phyloP scores from a whole-genome alignment of 2,797 vertebrate species.

The Simalia tracyae region DNA sequence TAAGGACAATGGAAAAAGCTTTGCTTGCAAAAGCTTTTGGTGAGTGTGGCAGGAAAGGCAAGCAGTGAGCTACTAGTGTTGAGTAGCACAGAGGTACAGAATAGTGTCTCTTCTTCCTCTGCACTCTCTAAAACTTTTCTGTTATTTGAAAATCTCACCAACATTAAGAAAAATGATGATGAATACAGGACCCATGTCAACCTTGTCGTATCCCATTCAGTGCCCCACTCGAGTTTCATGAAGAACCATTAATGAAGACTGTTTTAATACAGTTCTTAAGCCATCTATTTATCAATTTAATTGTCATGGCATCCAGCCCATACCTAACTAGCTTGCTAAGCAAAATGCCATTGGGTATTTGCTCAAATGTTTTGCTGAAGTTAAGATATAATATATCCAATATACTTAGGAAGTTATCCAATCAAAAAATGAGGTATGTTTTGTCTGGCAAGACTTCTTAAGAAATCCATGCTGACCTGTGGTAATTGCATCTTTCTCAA shows the following conservation, averaged over 20 bases:
- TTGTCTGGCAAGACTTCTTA: neutral
- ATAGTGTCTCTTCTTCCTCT: neutral
- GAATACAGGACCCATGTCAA: neutral
- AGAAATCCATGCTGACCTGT: neutral
- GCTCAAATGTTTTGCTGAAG: neutral
- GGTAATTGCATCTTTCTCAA: neutral
- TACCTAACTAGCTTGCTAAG: neutral
- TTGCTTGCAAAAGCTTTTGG: neutral
- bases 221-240: neutral
- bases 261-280: neutral
- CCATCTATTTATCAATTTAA: neutral
- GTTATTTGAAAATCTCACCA: neutral
- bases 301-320: neutral
- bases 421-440: neutral
- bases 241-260: neutral
- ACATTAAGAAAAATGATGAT: neutral
- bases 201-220: neutral
- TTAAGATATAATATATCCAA: neutral
- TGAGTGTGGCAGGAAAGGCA: neutral
- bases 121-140: neutral
- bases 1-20: neutral
- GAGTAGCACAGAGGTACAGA: neutral
- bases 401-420: neutral
- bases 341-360: neutral
- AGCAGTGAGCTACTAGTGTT: neutral